Conservation (phyloP, 1,140 invertebrate genomes). For the Heliconius hermathena region DNA sequence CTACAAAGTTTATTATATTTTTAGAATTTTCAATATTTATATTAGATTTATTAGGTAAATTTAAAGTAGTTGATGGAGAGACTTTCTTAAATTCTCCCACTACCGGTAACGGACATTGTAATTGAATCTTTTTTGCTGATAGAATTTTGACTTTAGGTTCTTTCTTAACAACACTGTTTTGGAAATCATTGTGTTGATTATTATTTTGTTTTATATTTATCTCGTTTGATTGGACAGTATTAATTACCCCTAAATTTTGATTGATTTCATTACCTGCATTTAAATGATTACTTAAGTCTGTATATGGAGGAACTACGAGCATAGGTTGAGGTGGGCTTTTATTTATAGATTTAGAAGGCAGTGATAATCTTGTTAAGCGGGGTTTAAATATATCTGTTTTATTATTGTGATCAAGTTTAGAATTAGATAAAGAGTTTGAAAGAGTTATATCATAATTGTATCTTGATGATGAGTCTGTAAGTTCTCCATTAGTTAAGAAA, state of each 20-base stretch:
- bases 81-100: slow-evolving; percentile 53
- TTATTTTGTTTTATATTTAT: slow-evolving; percentile 4
- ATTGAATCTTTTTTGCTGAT: slow-evolving; percentile 59
- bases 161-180: slow-evolving; percentile 31
- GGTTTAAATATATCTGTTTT: slow-evolving; percentile 19
- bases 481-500: slow-evolving; percentile 66
- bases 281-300: slow-evolving; percentile 32
- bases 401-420: not conserved
- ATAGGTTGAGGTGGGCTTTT: slow-evolving; percentile 36
- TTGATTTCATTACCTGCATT: slow-evolving; percentile 23
- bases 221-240: not conserved
- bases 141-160: slow-evolving; percentile 53
- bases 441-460: slow-evolving; percentile 28
- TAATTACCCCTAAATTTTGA: slow-evolving; percentile 10
- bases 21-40: slow-evolving; percentile 14
- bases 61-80: slow-evolving; percentile 51
- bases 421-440: not conserved
- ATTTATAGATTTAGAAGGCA: slow-evolving; percentile 36
- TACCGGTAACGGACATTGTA: slow-evolving; percentile 48
- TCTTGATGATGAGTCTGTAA: slow-evolving; percentile 39
- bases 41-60: slow-evolving; percentile 6
- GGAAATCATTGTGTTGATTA: not conserved
- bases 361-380: slow-evolving; percentile 12
- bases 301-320: slow-evolving; percentile 42
- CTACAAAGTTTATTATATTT: not conserved